A percentile compares a stretch with the other conserved stretches of the same genome.
Conservation (phyloP, 2,888 invertebrate species). For the Diploptera punctata region DNA sequence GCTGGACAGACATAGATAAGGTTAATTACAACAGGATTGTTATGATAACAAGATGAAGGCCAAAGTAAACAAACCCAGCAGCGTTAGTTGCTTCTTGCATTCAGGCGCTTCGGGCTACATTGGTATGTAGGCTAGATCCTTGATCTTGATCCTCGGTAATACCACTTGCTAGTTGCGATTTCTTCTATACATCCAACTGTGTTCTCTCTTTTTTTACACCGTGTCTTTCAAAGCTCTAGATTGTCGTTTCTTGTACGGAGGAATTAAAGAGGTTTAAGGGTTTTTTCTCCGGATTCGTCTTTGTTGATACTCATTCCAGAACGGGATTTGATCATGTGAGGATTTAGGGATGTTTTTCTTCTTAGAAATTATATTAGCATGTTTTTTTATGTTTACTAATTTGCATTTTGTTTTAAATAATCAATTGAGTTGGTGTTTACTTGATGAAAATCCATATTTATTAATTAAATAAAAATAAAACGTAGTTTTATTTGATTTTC, state of each 20-base stretch:
- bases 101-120: neutral
- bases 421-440: no score
- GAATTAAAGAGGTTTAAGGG: neutral
- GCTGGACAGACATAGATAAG: neutral
- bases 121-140: neutral
- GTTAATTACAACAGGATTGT: neutral
- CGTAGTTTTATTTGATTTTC: no score
- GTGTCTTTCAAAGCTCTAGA: no score
- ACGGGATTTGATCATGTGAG: no score
- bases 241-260: neutral
- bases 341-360: no score
- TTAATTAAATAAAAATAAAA: no score
- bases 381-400: no score
- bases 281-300: neutral
- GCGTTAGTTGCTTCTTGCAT: neutral
- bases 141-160: constrained; percentile 4
- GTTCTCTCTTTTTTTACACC: neutral
- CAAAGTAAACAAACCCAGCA: neutral
- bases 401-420: no score
- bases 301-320: no score
- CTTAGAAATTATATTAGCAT: no score
- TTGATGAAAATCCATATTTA: no score
- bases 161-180: neutral
- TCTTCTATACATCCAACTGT: neutral
- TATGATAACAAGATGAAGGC: neutral